Evolutionary conservation across 1,140 invertebrate genomes (phyloP), one percentile per base, ranked within the genome.

Genomic region (Euwallacea similis): DNA sequence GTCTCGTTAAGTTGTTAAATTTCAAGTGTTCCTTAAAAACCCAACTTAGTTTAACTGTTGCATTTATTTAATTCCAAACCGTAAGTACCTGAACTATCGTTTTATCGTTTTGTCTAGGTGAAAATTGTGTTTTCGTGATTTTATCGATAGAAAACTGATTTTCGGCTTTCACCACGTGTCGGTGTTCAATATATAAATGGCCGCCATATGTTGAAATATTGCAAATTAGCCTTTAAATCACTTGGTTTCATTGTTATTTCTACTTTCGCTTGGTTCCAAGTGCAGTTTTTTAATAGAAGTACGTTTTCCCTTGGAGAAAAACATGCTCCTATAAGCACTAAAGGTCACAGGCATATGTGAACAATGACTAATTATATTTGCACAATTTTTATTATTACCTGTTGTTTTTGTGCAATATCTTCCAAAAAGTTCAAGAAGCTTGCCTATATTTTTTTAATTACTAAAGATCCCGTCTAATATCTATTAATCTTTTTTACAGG

Each of bases 191-290:
- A 55, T 75, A 78, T 33, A 33, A 33, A 79, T 79, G 75, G 78
- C 78, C 73, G 79, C 80, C 80, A 81, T 81, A 81, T 81, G 80
- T 75, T 76, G 58, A 74, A 76, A 62, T 72, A 33, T 62, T 58
- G 56, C 64, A 72, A 47, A 54, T 21, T 62, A 11, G 21, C 4
- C 42, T 64, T 63, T 64, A 63, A 15, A 50, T 56, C 11, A 13
- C 11, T 58, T n/a, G 15, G 43, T 41, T 50, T 50, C 10, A 2
- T 8, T 11, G 11, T 61, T 43, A 11, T 4, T 61, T 61, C 9
- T 0, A n/a, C 8, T n/a, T 8, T 42, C 21, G 3, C 9, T 16
- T 43, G 9, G 9, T 61, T 42, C 10, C 15, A 46, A 42, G 16
- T 54, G 4, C 55, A 33, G 10, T 15, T 63, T 10, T 47, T 50